Percentiles rank a stretch among this genome's conserved stretches.
These are phyloP conservation scores for Alexandromys fortis DNA, from an alignment of 2,113 vertebrate species.

Conservation along the genomic window DNA sequence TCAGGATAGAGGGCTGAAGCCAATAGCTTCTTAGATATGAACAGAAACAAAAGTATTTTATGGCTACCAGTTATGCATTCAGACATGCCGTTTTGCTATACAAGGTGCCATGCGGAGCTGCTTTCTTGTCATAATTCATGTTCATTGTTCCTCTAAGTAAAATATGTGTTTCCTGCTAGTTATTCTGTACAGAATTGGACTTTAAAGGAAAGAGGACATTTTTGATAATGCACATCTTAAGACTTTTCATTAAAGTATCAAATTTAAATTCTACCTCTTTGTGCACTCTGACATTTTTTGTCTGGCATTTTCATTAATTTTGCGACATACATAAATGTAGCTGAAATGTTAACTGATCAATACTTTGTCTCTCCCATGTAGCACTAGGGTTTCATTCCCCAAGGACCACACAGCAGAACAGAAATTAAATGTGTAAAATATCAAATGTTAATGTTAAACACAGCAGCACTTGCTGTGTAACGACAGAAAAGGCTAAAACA, in stretches of 20 bases:
- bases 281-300: constrained; percentile 93
- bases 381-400: constrained; percentile 86
- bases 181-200: constrained; percentile 84
- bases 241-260: constrained; percentile 89
- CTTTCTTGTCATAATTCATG: constrained; percentile 79
- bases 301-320: constrained; percentile 96
- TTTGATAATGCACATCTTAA: constrained; percentile 88
- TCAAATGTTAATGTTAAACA: constrained; percentile 96
- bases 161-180: constrained; percentile 81
- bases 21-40: constrained; percentile 53
- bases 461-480: constrained; percentile 89
- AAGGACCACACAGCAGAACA: constrained; percentile 88
- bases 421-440: constrained; percentile 98
- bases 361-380: constrained; percentile 94
- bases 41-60: constrained; percentile 73
- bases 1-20: constrained; percentile 13
- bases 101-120: constrained; percentile 77
- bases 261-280: constrained; percentile 92
- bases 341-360: constrained; percentile 99
- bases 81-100: constrained; percentile 77
- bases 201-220: constrained; percentile 84
- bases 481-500: constrained; percentile 91
- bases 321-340: constrained; percentile 91
- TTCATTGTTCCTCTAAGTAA: constrained; percentile 84
- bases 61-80: constrained; percentile 62